Conservation (phyloP, 1,140 invertebrate species). For the Riptortus pedestris region DNA sequence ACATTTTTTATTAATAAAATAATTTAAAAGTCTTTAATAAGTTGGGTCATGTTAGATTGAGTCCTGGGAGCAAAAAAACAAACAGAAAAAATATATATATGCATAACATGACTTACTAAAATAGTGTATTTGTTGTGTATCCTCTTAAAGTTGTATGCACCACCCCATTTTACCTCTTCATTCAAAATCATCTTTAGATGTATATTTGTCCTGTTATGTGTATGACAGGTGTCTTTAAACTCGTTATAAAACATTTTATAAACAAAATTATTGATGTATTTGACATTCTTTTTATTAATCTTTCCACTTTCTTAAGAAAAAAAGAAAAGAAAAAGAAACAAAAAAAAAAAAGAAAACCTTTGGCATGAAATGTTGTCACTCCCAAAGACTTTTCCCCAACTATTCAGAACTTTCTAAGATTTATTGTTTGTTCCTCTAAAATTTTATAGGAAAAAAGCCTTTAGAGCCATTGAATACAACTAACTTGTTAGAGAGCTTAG, state of each 20-base stretch:
- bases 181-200: slow-evolving; percentile 6
- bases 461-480: not conserved
- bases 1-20: slow-evolving; percentile 12
- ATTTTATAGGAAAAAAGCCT: not conserved
- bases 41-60: slow-evolving; percentile 13
- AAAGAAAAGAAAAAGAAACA: not conserved
- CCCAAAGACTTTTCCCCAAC: not conserved
- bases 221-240: not conserved
- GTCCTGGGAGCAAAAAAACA: slow-evolving; percentile 19
- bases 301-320: not conserved
- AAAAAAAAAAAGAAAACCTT: slow-evolving; percentile 1
- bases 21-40: not conserved
- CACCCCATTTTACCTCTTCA: slow-evolving; percentile 7
- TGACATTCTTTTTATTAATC: not conserved
- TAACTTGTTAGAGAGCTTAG: slow-evolving; percentile 1
- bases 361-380: not conserved
- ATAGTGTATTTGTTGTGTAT: slow-evolving; percentile 8
- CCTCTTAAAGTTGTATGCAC: not conserved
- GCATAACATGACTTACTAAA: not conserved
- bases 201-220: slow-evolving; percentile 11
- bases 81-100: not conserved
- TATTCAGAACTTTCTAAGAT: slow-evolving; percentile 17
- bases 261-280: not conserved
- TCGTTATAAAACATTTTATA: not conserved
- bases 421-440: slow-evolving; percentile 3